A percentile compares a stretch with the other conserved stretches of the same genome.
These are phyloP conservation scores for Apteryx owenii DNA, from an alignment of 2,113 vertebrate species.

Conservation along the genomic window DNA sequence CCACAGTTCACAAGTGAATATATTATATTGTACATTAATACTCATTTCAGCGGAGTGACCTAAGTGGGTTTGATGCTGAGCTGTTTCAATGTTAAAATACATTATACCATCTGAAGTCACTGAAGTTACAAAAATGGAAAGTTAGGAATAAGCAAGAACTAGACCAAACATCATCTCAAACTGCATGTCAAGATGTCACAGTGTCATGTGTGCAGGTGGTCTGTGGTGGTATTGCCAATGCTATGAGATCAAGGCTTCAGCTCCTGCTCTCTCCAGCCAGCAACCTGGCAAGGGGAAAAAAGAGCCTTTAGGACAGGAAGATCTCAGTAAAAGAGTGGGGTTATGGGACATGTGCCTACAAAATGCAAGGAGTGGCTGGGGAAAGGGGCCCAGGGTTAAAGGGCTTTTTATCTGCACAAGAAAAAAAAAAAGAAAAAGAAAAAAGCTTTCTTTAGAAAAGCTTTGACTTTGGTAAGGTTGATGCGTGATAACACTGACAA, in stretches of 20 bases:
- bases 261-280: not conserved
- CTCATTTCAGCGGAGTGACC: not conserved
- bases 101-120: not conserved
- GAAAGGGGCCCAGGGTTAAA: not conserved
- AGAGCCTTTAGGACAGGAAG: not conserved
- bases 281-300: not conserved
- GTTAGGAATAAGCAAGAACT: not conserved
- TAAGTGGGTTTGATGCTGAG: not conserved
- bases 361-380: not conserved
- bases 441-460: not conserved
- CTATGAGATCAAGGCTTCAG: not conserved
- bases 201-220: not conserved
- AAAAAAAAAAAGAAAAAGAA: not conserved
- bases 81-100: not conserved
- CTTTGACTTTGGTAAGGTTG: not conserved
- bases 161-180: not conserved
- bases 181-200: not conserved
- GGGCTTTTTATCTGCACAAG: accelerated
- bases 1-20: not conserved
- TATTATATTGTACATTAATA: not conserved
- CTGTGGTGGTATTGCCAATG: not conserved
- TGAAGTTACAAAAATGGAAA: not conserved
- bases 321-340: not conserved
- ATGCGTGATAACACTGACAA: not conserved
- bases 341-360: not conserved